Base-by-base conservation (phyloP, 2,888 invertebrate genomes). In the Peribatodes rhomboidaria region DNA sequence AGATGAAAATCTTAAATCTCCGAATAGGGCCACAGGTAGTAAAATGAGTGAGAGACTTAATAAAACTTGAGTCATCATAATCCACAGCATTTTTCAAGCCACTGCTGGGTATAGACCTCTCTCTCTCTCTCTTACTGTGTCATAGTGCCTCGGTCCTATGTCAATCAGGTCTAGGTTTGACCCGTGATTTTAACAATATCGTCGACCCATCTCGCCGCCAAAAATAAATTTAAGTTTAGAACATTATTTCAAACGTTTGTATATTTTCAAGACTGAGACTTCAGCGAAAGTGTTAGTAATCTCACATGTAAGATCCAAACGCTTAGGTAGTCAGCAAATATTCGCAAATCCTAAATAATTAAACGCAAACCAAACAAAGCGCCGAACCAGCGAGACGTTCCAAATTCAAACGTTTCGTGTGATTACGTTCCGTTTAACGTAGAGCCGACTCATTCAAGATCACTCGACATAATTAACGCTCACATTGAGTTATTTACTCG, bases 401-500 rank as follows among this genome's bases (percentile, higher is more conserved):
- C 70, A 73, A 86, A 84, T 86, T 84, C 80, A 75, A 87, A 87
- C 80, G 78, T 77, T 78, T 74, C 75, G 77, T 72, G 76, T 80
- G 82, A 86, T 82, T 82, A 80, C 85, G 84, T 84, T 83, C 80
- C 82, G 84, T 85, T 84, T 77, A 80, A 81, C 77, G 78, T 67
- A 65, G 52, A 56, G 44, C 75, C 72, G 67, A 78, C 81, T 80
- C 82, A 84, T 84, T 87, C 87, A 84, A 89, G 87, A 90, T 90
- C 89, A 87, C 88, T 89, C 85, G 79, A 85, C 84, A 83, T 89
- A 90, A 90, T 90, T 90, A 89, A 89, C 83, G 88, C 81, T 78
- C 83, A 83, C 86, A 86, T 85, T 84, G 89, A 88, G 90, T 89
- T 92, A 90, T 91, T 91, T 91, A 91, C 89, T 81, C 85, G 79